Base-by-base conservation (phyloP, 2,888 invertebrate genomes). In the Zygothrica quintamaculata region DNA sequence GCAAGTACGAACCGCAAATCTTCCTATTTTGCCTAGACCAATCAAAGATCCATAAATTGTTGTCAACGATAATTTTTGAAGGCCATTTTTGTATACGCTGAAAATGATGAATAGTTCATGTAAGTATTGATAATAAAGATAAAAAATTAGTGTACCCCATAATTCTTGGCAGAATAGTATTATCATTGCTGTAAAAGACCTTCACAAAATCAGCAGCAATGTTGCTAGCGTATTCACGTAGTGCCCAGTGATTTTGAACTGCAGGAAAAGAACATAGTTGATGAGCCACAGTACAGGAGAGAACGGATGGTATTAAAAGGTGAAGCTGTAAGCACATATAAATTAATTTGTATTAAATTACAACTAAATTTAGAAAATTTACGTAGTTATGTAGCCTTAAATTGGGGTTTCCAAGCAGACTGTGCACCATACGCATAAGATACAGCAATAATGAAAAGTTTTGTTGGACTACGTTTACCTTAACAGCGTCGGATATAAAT, bases 41-140 rank as follows among this genome's bases (percentile, higher is more conserved):
- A 75, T 39, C 6, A 78, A 18, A 4, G 43, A 57, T 0, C 76
- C 76, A 18, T 52, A 76, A 16, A 75, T n/a, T 0, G 76, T 78
- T 8, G 59, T 26, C n/a, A 76, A 33, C 1, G 26, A 13, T 0
- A 16, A 1, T 7, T 8, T 40, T 1, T n/a, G 3, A 0, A 76
- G 42, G 0, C 61, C 76, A 1, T 0, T 6, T 6, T 47, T 68
- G 36, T 68, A 76, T 3, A 67, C 0, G 1, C 76, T 74, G 37
- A 15, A 58, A 53, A 13, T 5, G 11, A 39, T 15, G 5, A 12
- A 6, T 36, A 12, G 26, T n/a, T n/a, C n/a, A n/a, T n/a, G n/a
- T n/a, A n/a, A 33, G 11, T 15, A 15, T 18, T 25, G n/a, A 11
- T 11, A 25, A 25, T 42, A 2, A 9, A 3, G 9, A 31, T 44